Percentiles rank a stretch among this genome's conserved stretches.
These are phyloP conservation scores for Acipenser ruthenus DNA, from an alignment of 2,797 vertebrate species.

Conservation along the genomic window DNA sequence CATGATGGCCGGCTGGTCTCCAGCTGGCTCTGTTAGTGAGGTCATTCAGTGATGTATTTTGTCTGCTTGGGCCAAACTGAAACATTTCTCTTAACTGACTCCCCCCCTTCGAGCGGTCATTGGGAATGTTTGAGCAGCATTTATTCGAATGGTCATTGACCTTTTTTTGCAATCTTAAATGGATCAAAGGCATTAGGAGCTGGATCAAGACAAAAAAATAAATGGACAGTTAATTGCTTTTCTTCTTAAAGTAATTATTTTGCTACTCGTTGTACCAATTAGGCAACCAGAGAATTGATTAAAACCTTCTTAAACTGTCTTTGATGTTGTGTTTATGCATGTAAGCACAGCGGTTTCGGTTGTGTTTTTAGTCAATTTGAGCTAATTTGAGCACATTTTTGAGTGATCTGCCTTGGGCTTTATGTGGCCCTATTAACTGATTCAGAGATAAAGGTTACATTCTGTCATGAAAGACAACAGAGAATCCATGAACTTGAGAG, in stretches of 20 bases:
- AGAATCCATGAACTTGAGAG: too few species aligned
- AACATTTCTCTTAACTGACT: slow-evolving; percentile 26
- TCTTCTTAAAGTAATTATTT: slow-evolving; percentile 5
- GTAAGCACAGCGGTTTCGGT: too few species aligned
- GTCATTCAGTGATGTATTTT: slow-evolving; percentile 46
- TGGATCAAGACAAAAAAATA: slow-evolving; percentile 4
- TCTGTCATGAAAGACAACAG: too few species aligned
- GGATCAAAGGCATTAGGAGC: slow-evolving; percentile 39
- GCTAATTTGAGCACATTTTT: too few species aligned
- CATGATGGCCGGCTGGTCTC: slow-evolving; percentile 54
- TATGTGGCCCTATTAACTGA: too few species aligned
- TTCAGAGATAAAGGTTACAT: too few species aligned
- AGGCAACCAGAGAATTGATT: slow-evolving; percentile 1
- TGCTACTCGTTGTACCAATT: slow-evolving; percentile 2
- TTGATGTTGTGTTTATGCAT: too few species aligned
- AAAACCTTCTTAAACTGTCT: neutral
- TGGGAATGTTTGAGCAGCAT: slow-evolving; percentile 37
- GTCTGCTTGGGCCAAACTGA: slow-evolving; percentile 44
- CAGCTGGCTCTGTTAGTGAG: slow-evolving; percentile 60
- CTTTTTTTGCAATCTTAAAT: slow-evolving; percentile 24
- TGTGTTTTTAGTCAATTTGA: too few species aligned
- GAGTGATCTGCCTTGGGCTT: too few species aligned
- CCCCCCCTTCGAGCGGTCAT: slow-evolving; percentile 13
- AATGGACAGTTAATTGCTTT: slow-evolving; percentile 5
- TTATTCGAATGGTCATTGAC: slow-evolving; percentile 36